Base-by-base conservation (phyloP, 2,797 vertebrate genomes). In the Phrynocephalus forsythii region DNA sequence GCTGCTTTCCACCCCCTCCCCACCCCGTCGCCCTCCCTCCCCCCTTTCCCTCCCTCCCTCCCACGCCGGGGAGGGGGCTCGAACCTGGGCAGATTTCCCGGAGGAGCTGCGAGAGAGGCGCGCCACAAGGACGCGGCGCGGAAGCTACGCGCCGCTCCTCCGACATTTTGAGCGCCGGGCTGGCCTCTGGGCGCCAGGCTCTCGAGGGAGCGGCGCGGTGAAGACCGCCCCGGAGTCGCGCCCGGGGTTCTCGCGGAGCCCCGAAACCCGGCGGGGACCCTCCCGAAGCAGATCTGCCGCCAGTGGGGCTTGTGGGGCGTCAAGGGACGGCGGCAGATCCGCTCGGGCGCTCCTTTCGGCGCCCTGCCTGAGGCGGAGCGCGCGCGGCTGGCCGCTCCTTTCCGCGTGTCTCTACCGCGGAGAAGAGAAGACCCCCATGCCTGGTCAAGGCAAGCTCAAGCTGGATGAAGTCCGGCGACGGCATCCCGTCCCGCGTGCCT, bases 141-240 rank as follows among this genome's bases (percentile, higher is more conserved):
- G 67, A 78, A 11, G 81, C 73, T 44, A 16, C 13, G 48, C 85
- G 84, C 88, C 89, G 84, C 90, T 77, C 90, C 60, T 20, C 60
- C 18, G 87, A 73, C 87, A 80, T 88, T 88, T 88, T 88, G 87
- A 84, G 77, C 9, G 77, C 63, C 28, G 66, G 73, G 60, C 22
- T 30, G 44, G 10, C 7, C 4, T 15, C 6, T 26, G 8, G 71
- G n/a, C 38, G 38, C 73, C 75, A 7, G 56, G 56, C 52, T 69
- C 52, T 44, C 5, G 50, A 68, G 38, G 7, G 6, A 9, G 33
- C 3, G 13, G 9, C 48, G 28, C 16, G 38, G 18, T 15, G 24
- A 8, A 10, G 8, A 10, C 44, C 22, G 26, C 16, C 15, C 38
- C 24, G 10, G 1, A 15, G 69, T 11, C 28, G 9, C 30, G 16